Conservation (phyloP, 1,140 invertebrate genomes). For the Atta texana region DNA sequence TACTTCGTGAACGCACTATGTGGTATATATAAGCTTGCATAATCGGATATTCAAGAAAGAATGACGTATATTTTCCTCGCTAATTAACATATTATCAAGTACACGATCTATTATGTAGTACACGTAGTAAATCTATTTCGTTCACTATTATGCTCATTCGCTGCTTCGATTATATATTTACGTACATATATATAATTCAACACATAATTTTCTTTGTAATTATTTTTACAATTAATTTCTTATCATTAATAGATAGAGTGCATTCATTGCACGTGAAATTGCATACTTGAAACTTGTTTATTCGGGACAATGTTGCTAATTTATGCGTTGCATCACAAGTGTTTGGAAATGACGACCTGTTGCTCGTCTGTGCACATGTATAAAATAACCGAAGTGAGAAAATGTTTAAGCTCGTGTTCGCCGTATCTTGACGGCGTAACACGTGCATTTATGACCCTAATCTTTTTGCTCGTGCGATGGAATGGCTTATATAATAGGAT, state of each 20-base stretch:
- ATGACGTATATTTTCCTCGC: background rate
- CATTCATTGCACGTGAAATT: background rate
- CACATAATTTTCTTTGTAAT: background rate
- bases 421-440: background rate
- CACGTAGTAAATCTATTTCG: background rate
- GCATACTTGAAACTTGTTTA: background rate
- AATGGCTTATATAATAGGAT: slow-evolving; percentile 15
- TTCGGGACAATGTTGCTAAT: background rate
- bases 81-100: slow-evolving; percentile 19
- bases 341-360: slow-evolving; percentile 52
- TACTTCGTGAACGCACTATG: background rate
- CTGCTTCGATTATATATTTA: background rate
- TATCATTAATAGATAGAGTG: background rate
- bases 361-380: background rate
- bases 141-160: background rate
- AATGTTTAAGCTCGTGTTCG: background rate
- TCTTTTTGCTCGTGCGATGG: background rate
- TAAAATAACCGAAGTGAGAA: slow-evolving; percentile 30
- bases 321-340: slow-evolving; percentile 14
- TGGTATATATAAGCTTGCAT: background rate
- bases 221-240: background rate
- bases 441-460: slow-evolving; percentile 3
- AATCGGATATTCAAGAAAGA: slow-evolving; percentile 38
- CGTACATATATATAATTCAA: background rate
- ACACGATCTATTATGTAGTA: background rate